Conservation (phyloP, 2,797 vertebrate species). For the Syndactyla subalaris region DNA sequence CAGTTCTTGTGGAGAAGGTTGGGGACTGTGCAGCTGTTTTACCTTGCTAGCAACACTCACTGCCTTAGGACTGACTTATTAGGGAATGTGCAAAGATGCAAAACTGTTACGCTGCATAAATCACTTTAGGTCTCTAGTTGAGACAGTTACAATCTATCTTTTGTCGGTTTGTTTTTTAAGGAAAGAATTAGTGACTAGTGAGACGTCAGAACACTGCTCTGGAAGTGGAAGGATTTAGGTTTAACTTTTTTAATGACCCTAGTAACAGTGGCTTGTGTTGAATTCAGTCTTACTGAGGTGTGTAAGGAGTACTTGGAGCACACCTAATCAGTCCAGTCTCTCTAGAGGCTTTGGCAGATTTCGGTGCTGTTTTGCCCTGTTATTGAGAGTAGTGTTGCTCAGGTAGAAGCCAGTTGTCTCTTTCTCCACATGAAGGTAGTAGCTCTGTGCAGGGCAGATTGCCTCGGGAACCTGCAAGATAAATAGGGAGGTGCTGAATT, state of each 20-base stretch:
- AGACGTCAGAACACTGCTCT: not conserved
- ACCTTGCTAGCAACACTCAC: not conserved
- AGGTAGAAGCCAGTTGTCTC: not conserved
- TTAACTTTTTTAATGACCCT: not conserved
- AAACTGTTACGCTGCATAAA: not conserved
- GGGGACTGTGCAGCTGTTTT: not conserved
- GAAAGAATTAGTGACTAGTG: not conserved
- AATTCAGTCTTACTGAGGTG: not conserved
- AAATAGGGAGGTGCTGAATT: slow-evolving; percentile 9
- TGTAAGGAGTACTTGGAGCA: not conserved
- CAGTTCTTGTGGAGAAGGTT: not conserved
- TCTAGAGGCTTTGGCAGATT: not conserved
- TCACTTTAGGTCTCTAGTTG: not conserved
- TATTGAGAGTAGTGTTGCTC: not conserved
- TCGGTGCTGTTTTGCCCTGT: not conserved
- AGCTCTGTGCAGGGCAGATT: not conserved
- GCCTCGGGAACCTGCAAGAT: not conserved
- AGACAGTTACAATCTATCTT: not conserved
- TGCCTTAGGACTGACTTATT: not conserved
- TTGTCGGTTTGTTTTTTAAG: not conserved
- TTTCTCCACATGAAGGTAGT: not conserved
- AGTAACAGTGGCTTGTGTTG: not conserved
- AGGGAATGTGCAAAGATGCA: not conserved
- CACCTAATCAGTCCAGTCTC: not conserved
- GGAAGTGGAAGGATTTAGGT: not conserved